Evolutionary conservation across 1,140 invertebrate genomes (phyloP), one percentile per base, ranked within the genome.

Genomic region (Reticulitermes speratus): DNA sequence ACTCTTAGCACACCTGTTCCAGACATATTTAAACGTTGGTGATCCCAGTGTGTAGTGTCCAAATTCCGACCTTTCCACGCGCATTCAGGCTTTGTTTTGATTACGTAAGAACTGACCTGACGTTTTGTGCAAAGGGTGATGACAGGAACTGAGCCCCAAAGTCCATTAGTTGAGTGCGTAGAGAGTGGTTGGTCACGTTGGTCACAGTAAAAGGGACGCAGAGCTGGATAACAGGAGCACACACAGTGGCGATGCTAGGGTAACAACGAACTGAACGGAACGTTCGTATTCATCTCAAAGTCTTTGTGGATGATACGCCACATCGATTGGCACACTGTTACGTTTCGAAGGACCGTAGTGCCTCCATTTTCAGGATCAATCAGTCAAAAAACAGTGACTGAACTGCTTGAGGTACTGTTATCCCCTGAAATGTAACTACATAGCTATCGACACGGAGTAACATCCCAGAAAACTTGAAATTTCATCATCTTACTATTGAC

Each of bases 81-180:
- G 52, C 52, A 16, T 21, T 21, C 52, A 21, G 19, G 5, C 65
- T 14, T 6, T 30, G 65, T 75, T 75, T 30, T 75, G 25, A 75
- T 75, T 75, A 75, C 65, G 65, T 19, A 8, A 11, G 65, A 75
- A 75, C 65, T 30, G 65, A 75, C 25, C 30, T 75, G 65, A 11
- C 25, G 65, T 14, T 12, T 65, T 65, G 65, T 75, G n/a, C n/a
- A 30, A 75, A 82, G 86, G 59, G 32, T 23, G 44, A n/a, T 84
- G 87, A 86, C n/a, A 84, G 86, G 69, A n/a, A 82, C 82, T 55
- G 86, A 52, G 75, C 55, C 59, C 83, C 44, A 25, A 59, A 23
- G 83, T 84, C 44, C 83, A 44, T 45, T 84, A 44, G 48, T 52
- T 52, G 21, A 45, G 21, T 23, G 44, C 83, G 32, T 25, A 25